These are phyloP conservation scores for Radopholus similis DNA, from an alignment of 1,140 invertebrate genomes.

Conservation along the genomic window DNA sequence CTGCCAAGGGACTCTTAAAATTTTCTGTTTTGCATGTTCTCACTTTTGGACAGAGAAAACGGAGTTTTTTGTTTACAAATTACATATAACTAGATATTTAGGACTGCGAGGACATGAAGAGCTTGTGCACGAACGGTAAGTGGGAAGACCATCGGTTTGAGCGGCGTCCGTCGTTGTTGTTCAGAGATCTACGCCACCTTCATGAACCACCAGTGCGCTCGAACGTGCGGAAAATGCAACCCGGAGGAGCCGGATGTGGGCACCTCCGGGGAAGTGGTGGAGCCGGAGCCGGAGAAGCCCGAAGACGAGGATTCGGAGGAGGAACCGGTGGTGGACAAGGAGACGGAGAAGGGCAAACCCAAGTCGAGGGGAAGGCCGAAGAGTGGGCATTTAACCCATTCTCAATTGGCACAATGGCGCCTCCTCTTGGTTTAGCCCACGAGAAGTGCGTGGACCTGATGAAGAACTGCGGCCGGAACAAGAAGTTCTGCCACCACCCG, in stretches of 20 bases:
- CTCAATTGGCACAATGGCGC: no score
- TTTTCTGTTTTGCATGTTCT: neutral
- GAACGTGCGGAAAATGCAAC: constrained; percentile 46
- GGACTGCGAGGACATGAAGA: constrained; percentile 46
- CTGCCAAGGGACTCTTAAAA: neutral
- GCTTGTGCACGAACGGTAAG: constrained; percentile 36
- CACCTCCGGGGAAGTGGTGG: constrained; percentile 6
- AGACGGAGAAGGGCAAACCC: neutral
- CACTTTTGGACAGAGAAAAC: no score
- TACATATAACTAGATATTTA: neutral
- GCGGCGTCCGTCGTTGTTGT: no score
- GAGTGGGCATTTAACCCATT: constrained; percentile 1
- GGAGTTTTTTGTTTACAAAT: no score
- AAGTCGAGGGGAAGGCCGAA: constrained; percentile 11
- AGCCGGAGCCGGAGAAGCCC: constrained; percentile 11
- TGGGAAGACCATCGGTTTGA: no score
- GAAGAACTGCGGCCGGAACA: constrained; percentile 43
- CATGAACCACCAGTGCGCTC: constrained; percentile 44
- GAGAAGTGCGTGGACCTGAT: constrained; percentile 40
- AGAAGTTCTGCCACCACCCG: constrained; percentile 45
- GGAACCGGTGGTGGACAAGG: neutral
- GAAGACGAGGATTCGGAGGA: neutral
- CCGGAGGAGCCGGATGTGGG: constrained; percentile 24
- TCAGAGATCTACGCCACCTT: constrained; percentile 43
- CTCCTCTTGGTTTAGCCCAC: neutral